Evolutionary conservation across 2,888 invertebrate genomes (phyloP).

Genomic region (Corbicula japonica): DNA sequence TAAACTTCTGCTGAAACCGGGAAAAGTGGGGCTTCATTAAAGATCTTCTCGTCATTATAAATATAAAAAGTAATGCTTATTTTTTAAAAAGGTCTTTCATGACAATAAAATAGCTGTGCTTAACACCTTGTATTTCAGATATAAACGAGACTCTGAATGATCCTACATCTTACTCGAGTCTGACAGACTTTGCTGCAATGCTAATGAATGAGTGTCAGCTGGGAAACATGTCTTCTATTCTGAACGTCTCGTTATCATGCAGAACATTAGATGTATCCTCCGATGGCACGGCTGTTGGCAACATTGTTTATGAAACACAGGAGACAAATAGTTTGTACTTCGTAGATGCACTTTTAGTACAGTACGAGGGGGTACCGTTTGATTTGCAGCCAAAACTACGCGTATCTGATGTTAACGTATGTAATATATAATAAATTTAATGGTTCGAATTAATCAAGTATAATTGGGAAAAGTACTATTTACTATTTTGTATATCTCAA

Average conservation of each 20-base stretch:
- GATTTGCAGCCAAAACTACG: constrained; percentile 34
- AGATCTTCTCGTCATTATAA: too few species aligned
- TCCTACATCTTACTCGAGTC: constrained; percentile 13
- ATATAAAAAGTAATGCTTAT: too few species aligned
- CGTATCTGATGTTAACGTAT: constrained; percentile 27
- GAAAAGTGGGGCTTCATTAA: too few species aligned
- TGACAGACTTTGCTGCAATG: constrained; percentile 37
- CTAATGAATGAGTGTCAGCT: constrained; percentile 66
- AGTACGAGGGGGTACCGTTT: constrained; percentile 38
- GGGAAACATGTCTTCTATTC: constrained; percentile 32
- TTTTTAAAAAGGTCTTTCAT: too few species aligned
- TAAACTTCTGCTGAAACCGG: too few species aligned
- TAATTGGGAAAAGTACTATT: too few species aligned
- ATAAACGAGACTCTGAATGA: constrained; percentile 37
- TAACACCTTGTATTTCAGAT: too few species aligned
- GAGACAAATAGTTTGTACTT: constrained; percentile 33
- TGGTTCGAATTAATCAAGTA: neutral
- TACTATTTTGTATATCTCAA: too few species aligned
- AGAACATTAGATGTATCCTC: constrained; percentile 41
- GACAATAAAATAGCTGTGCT: too few species aligned
- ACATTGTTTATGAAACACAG: constrained; percentile 43
- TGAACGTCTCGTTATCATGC: constrained; percentile 44
- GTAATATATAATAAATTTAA: constrained; percentile 9
- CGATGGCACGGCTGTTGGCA: neutral
- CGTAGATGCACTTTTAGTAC: neutral